Evolutionary conservation across 2,888 invertebrate genomes (phyloP).

Genomic region (Opisthograptis luteolata): DNA sequence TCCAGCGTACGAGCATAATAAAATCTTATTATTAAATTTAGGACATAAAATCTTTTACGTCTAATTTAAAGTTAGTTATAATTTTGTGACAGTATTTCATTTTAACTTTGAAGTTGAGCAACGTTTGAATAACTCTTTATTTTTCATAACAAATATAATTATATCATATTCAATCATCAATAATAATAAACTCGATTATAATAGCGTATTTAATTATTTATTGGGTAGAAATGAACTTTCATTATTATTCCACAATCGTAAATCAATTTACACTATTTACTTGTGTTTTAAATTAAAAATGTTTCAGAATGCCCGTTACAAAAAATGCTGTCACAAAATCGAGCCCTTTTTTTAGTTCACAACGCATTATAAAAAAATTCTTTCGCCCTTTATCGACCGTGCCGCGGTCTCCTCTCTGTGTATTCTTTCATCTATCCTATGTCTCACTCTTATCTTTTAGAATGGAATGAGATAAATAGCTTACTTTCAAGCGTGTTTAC

Average conservation of each 20-base stretch:
- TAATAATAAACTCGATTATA: no score
- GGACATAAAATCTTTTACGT: constrained; percentile 72
- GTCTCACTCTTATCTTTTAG: constrained; percentile 49
- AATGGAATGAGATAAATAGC: constrained; percentile 51
- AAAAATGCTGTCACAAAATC: constrained; percentile 64
- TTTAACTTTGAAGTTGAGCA: constrained; percentile 64
- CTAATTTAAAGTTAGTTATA: constrained; percentile 59
- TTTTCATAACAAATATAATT: not conserved
- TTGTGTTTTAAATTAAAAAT: not conserved
- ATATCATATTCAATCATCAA: not conserved
- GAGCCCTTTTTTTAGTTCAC: constrained; percentile 66
- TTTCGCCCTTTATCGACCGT: constrained; percentile 63
- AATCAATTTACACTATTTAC: not conserved
- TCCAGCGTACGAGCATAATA: constrained; percentile 74
- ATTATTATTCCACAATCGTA: not conserved
- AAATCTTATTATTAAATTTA: constrained; percentile 64
- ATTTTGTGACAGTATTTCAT: constrained; percentile 64
- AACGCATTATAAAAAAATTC: constrained; percentile 78
- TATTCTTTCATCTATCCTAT: constrained; percentile 41
- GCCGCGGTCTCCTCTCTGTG: constrained; percentile 41
- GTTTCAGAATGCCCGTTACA: constrained; percentile 10
- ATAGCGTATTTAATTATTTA: no score
- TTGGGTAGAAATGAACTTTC: no score
- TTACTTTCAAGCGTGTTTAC: constrained; percentile 52
- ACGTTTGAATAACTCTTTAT: constrained; percentile 31